phyloP scores from a whole-genome alignment of 1,140 invertebrate genomes.

The Caenorhabditis latens region DNA sequence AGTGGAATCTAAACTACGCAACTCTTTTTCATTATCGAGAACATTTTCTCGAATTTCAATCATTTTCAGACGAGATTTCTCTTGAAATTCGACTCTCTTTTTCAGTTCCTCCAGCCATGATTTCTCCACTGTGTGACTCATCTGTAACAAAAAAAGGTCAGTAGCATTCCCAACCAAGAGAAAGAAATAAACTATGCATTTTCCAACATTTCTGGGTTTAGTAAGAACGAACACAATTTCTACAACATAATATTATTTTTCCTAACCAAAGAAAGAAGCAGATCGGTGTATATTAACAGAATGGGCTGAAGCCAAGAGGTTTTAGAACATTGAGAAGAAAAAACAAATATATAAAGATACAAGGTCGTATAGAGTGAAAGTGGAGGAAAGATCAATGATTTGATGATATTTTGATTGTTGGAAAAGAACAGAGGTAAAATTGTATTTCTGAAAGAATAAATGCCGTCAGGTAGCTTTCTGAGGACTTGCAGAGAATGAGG shows the following conservation, averaged over 20 bases:
- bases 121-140: neutral
- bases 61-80: neutral
- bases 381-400: constrained; percentile 10
- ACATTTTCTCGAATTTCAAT: constrained; percentile 16
- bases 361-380: neutral
- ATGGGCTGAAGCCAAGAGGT: neutral
- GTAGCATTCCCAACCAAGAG: neutral
- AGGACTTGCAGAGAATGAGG: neutral
- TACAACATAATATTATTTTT: neutral
- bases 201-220: neutral
- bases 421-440: neutral
- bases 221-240: neutral
- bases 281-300: constrained; percentile 11
- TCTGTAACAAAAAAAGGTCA: neutral
- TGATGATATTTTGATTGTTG: constrained; percentile 37
- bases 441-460: neutral
- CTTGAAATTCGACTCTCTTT: constrained; percentile 47
- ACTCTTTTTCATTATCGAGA: constrained; percentile 38
- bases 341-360: neutral
- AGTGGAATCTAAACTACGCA: constrained; percentile 62
- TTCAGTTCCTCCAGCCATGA: constrained; percentile 27
- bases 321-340: neutral
- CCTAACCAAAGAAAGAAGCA: constrained; percentile 8
- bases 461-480: neutral
- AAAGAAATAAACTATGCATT: constrained; percentile 17